phyloP scores from a whole-genome alignment of 2,797 vertebrate species.

The Synanceia verrucosa region DNA sequence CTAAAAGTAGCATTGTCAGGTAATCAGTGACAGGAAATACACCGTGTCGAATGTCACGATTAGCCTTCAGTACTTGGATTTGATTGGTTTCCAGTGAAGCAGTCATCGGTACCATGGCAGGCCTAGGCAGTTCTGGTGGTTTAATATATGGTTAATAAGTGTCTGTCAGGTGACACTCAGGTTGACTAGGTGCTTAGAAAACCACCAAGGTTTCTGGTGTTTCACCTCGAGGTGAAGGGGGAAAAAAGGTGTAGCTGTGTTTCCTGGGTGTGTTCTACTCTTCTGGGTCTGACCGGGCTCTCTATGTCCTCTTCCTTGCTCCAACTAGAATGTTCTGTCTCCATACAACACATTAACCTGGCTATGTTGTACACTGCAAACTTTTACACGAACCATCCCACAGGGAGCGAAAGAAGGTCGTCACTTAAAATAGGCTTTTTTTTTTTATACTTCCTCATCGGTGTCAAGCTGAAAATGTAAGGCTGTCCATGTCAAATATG shows the following conservation, averaged over 20 bases:
- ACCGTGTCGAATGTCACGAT: slow-evolving; percentile 1
- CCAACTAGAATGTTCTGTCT: slow-evolving; percentile 27
- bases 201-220: slow-evolving; percentile 13
- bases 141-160: slow-evolving; percentile 21
- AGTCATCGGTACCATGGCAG: background rate
- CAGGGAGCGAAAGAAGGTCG: background rate
- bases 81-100: background rate
- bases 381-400: background rate
- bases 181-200: slow-evolving; percentile 31
- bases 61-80: background rate
- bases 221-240: slow-evolving; percentile 1
- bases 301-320: slow-evolving; percentile 38
- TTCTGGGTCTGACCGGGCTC: slow-evolving; percentile 39
- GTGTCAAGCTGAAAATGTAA: too few relatives aligned
- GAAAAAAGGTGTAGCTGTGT: slow-evolving; percentile 40
- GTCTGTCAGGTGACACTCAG: slow-evolving; percentile 52
- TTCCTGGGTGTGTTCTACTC: slow-evolving; percentile 72
- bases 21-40: slow-evolving; percentile 20
- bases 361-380: background rate
- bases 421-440: background rate
- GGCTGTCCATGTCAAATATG: background rate
- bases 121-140: background rate
- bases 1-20: slow-evolving; percentile 35
- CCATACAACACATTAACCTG: background rate
- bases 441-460: background rate